Evolutionary conservation across 2,888 invertebrate species (phyloP).

Genomic region (Aspidiotus rigidus): DNA sequence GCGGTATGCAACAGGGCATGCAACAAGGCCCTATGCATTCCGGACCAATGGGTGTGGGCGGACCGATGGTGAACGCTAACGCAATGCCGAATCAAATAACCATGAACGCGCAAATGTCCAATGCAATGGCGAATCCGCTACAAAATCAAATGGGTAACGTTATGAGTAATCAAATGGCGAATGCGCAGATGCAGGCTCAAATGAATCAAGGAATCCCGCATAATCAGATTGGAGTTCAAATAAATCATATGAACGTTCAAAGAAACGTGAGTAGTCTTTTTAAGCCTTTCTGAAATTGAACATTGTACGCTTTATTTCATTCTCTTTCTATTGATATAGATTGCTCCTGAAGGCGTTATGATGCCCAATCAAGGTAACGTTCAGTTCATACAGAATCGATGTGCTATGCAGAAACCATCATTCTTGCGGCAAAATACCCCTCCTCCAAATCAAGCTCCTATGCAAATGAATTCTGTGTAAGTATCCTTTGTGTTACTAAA

Average conservation of each 20-base stretch:
- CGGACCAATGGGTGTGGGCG: slow-evolving; percentile 35
- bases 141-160: slow-evolving; percentile 47
- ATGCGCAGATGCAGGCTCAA: slow-evolving; percentile 42
- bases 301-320: background rate
- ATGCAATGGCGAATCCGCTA: slow-evolving; percentile 42
- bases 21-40: slow-evolving; percentile 34
- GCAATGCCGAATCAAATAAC: slow-evolving; percentile 42
- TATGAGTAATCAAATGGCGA: slow-evolving; percentile 37
- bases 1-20: slow-evolving; percentile 35
- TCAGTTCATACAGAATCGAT: slow-evolving; percentile 36
- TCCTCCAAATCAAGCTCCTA: slow-evolving; percentile 62
- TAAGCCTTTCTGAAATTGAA: background rate
- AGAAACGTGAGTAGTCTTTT: slow-evolving; percentile 12
- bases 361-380: slow-evolving; percentile 47
- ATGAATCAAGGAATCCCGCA: slow-evolving; percentile 47
- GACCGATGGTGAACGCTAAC: slow-evolving; percentile 39
- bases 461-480: slow-evolving; percentile 32
- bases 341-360: slow-evolving; percentile 41
- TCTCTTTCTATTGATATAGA: background rate
- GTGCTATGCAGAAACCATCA: slow-evolving; percentile 56
- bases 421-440: slow-evolving; percentile 66
- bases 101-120: slow-evolving; percentile 42
- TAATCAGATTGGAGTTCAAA: slow-evolving; percentile 37
- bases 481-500: slow-evolving; percentile 1
- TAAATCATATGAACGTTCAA: slow-evolving; percentile 34